phyloP scores from a whole-genome alignment of 2,113 vertebrate genomes.

The Tylochromis polylepis region DNA sequence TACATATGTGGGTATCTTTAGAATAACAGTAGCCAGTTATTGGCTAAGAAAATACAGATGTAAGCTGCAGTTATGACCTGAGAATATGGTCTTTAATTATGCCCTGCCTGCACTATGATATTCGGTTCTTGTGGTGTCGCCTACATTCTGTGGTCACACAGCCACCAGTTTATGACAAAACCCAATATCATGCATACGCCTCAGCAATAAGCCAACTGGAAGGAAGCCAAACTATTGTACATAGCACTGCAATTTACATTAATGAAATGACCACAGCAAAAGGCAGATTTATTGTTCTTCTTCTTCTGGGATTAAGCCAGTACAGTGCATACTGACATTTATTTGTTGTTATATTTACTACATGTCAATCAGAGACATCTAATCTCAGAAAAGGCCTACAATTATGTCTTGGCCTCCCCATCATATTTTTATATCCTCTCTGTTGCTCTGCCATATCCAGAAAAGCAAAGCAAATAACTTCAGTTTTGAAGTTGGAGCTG shows the following conservation, averaged over 20 bases:
- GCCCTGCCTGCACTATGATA: conserved; percentile 44
- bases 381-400: conserved; percentile 62
- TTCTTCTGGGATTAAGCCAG: conserved; percentile 52
- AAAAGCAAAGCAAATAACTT: not conserved
- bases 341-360: conserved; percentile 68
- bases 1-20: conserved; percentile 14
- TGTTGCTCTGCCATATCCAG: conserved; percentile 3
- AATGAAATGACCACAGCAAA: conserved; percentile 67
- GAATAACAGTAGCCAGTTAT: conserved; percentile 22
- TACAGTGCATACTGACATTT: conserved; percentile 57
- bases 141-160: conserved; percentile 33
- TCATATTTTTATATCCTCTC: conserved; percentile 30
- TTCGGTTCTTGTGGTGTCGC: conserved; percentile 51
- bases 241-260: conserved; percentile 68
- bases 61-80: conserved; percentile 41
- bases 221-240: conserved; percentile 57
- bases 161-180: conserved; percentile 41
- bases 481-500: conserved; percentile 3
- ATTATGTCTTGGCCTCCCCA: conserved; percentile 49
- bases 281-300: conserved; percentile 56
- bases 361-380: conserved; percentile 67
- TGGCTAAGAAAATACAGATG: conserved; percentile 43
- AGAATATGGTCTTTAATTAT: conserved; percentile 51
- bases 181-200: conserved; percentile 35
- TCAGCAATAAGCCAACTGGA: conserved; percentile 55